Evolutionary conservation across 2,797 vertebrate species (phyloP).

Genomic region (Centropyge bicolor): DNA sequence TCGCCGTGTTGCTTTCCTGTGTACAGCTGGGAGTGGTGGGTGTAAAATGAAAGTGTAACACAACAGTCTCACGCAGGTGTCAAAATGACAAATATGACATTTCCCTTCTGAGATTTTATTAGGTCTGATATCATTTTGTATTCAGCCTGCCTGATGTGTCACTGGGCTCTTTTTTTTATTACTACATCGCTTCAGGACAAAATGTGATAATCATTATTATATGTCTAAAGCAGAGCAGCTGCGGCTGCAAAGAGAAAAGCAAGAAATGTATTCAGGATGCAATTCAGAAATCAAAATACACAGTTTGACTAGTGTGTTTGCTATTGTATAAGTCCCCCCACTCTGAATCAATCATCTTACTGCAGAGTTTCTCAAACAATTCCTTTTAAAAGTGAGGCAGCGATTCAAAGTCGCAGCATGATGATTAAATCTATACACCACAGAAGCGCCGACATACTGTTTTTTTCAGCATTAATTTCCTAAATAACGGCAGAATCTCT

Average conservation of each 20-base stretch:
- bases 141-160: slow-evolving; percentile 66
- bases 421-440: slow-evolving; percentile 71
- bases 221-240: slow-evolving; percentile 73
- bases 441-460: slow-evolving; percentile 24
- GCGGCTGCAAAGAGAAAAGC: slow-evolving; percentile 51
- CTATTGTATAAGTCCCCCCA: slow-evolving; percentile 41
- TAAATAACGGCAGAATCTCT: slow-evolving; percentile 60
- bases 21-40: slow-evolving; percentile 78
- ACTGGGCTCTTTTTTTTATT: slow-evolving; percentile 56
- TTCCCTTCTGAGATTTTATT: slow-evolving; percentile 78
- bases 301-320: slow-evolving; percentile 67
- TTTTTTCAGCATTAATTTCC: slow-evolving; percentile 45
- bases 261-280: slow-evolving; percentile 51
- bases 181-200: slow-evolving; percentile 76
- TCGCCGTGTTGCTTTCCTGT: slow-evolving; percentile 54
- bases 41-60: slow-evolving; percentile 79
- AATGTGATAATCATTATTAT: slow-evolving; percentile 78
- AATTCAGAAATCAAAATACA: slow-evolving; percentile 67
- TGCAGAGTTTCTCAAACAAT: slow-evolving; percentile 67
- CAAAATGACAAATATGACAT: slow-evolving; percentile 82
- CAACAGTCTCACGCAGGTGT: slow-evolving; percentile 77
- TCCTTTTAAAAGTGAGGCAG: slow-evolving; percentile 64
- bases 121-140: slow-evolving; percentile 74
- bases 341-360: slow-evolving; percentile 69
- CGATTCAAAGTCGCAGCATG: slow-evolving; percentile 59